Conservation (phyloP, 2,113 vertebrate genomes). For the Artemisiospiza belli region DNA sequence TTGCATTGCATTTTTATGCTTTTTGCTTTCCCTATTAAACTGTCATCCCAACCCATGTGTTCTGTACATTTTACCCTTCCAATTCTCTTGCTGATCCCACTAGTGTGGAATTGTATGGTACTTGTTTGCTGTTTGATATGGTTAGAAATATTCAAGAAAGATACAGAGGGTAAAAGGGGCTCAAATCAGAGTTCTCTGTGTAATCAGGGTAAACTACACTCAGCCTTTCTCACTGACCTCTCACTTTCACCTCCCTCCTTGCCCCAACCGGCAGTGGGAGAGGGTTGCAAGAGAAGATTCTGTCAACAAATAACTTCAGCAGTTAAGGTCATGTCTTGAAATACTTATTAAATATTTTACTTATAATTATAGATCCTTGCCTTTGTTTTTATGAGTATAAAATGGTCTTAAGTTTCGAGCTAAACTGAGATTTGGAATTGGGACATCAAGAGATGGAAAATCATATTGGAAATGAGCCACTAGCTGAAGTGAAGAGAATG, state of each 20-base stretch:
- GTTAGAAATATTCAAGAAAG: neutral
- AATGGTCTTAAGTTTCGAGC: neutral
- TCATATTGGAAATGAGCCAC: neutral
- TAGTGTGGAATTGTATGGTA: neutral
- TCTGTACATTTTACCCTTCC: neutral
- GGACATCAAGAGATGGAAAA: neutral
- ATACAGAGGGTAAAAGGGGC: neutral
- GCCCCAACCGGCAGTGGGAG: rapidly evolving
- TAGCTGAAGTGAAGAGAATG: neutral
- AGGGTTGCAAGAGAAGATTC: neutral
- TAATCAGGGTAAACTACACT: neutral
- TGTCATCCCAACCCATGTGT: neutral
- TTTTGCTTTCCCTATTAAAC: neutral
- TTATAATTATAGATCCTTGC: neutral
- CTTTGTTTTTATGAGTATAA: neutral
- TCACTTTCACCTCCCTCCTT: neutral
- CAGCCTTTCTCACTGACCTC: neutral
- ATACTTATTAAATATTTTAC: neutral
- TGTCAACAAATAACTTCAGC: neutral
- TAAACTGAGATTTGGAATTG: neutral
- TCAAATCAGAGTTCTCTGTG: neutral
- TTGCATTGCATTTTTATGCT: neutral
- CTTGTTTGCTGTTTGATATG: neutral
- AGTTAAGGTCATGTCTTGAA: neutral
- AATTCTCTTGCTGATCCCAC: neutral